Base-by-base conservation (phyloP, 92 coral and sea anemone genomes). In the Umimayanthus chanpuru region DNA sequence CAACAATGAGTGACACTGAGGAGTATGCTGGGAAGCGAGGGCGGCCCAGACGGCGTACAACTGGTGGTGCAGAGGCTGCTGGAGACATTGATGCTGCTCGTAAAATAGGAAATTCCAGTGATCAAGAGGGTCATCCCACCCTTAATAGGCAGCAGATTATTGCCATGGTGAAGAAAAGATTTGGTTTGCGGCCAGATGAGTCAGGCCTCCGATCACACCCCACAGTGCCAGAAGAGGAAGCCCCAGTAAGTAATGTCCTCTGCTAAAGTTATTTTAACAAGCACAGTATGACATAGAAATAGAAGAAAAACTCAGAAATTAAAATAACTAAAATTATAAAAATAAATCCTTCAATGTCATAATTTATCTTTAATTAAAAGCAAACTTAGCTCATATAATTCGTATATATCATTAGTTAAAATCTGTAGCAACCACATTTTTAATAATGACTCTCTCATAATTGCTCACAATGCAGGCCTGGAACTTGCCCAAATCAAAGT, bases 1-100 rank as follows among this genome's bases (percentile, higher is more conserved):
- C 96, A 73, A 94, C 93, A 47, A 92, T 95, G 82, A 95, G 98
- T 86, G 98, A 95, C 82, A 91, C 98, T 0, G 98, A 95, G 88
- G 98, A 94, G 73, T 93, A 93, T 53, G 74, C 58, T 25, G 82
- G 86, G 81, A 89, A 93, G 85, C 89, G 87, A 20, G 94, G 96
- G 11, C 90, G 94, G 30, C 96, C 96, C 73, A 88, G 98, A 65
- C 92, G 98, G 12, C 94, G 98, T 41, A 95, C 98, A 41, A 95
- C 98, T 16, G 98, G 96, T 32, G 98, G 98, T 5, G 77, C 98
- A 15, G 96, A 93, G 65, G 88, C 90, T 38, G 90, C 89, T 7
- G 93, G 88, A 43, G 96, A 95, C 75, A 89, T 95, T 76, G 91
- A 90, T 2, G 92, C 76, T 81, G 98, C 98, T n/a, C 86, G 83